phyloP scores from a whole-genome alignment of 37 sponge, comb jelly and placozoan species.

The Beroe ovata region DNA sequence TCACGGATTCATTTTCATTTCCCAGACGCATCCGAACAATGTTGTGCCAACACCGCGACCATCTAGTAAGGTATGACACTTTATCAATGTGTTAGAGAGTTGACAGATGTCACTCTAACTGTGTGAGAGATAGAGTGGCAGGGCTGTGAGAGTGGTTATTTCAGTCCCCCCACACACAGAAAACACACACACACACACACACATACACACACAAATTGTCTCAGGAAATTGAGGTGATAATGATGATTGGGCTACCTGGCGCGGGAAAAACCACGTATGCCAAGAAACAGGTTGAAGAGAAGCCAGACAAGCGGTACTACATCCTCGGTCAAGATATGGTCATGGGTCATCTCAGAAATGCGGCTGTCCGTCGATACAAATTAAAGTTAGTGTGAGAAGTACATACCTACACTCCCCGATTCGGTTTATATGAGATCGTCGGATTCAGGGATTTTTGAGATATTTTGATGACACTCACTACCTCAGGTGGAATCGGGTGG shows the following conservation, averaged over 20 bases:
- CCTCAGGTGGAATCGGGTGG: constrained; percentile 61
- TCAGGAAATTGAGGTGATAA: constrained; percentile 33
- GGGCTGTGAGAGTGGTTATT: too few species aligned
- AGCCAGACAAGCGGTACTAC: constrained; percentile 61
- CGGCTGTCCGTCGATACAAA: constrained; percentile 30
- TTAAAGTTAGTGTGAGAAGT: too few species aligned
- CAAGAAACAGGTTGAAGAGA: not conserved
- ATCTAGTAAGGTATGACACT: constrained; percentile 3
- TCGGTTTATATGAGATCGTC: too few species aligned
- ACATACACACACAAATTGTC: too few species aligned
- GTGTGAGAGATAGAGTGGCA: too few species aligned
- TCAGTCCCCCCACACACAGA: too few species aligned
- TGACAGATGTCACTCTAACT: too few species aligned
- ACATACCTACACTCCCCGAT: too few species aligned
- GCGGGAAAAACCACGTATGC: constrained; percentile 59
- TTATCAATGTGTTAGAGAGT: too few species aligned
- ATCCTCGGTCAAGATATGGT: constrained; percentile 58
- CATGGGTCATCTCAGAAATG: constrained; percentile 62
- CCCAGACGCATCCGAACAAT: constrained; percentile 41
- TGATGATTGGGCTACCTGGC: constrained; percentile 59
- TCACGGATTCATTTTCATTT: constrained; percentile 53
- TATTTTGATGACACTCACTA: not conserved
- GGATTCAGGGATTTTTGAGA: too few species aligned
- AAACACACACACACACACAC: too few species aligned
- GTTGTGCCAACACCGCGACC: constrained; percentile 9